phyloP scores from a whole-genome alignment of 2,888 invertebrate genomes.

The Lithophane ornitopus region DNA sequence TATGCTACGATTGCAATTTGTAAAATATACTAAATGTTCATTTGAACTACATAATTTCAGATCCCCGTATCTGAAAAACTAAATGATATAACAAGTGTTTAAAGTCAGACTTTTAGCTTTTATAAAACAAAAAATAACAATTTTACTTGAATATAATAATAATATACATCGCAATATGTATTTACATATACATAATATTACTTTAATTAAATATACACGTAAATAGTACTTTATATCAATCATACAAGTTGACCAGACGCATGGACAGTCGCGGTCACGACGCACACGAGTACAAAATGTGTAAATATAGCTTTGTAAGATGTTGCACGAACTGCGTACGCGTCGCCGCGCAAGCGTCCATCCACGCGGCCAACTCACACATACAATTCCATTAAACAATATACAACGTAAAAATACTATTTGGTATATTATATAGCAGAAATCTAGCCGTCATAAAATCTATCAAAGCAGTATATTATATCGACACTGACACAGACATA shows the following conservation, averaged over 20 bases:
- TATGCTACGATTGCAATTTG: slow-evolving; percentile 80
- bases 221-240: slow-evolving; percentile 87
- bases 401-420: slow-evolving; percentile 91
- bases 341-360: slow-evolving; percentile 62
- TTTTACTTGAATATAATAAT: slow-evolving; percentile 88
- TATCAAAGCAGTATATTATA: slow-evolving; percentile 86
- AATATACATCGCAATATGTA: slow-evolving; percentile 89
- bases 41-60: slow-evolving; percentile 85
- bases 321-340: slow-evolving; percentile 29
- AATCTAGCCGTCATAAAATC: slow-evolving; percentile 89
- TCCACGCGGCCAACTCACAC: slow-evolving; percentile 73
- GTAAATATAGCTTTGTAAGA: slow-evolving; percentile 48
- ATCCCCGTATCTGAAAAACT: slow-evolving; percentile 84
- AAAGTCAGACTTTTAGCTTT: slow-evolving; percentile 90
- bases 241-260: slow-evolving; percentile 74
- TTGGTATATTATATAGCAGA: slow-evolving; percentile 90
- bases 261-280: slow-evolving; percentile 63
- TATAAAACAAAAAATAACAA: slow-evolving; percentile 87
- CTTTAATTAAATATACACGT: slow-evolving; percentile 87
- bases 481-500: slow-evolving; percentile 86
- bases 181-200: slow-evolving; percentile 90
- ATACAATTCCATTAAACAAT: slow-evolving; percentile 87
- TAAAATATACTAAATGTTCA: slow-evolving; percentile 81
- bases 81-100: slow-evolving; percentile 87
- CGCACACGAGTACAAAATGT: slow-evolving; percentile 43